Conservation (phyloP, 2,888 invertebrate genomes). For the Cryptus armator region DNA sequence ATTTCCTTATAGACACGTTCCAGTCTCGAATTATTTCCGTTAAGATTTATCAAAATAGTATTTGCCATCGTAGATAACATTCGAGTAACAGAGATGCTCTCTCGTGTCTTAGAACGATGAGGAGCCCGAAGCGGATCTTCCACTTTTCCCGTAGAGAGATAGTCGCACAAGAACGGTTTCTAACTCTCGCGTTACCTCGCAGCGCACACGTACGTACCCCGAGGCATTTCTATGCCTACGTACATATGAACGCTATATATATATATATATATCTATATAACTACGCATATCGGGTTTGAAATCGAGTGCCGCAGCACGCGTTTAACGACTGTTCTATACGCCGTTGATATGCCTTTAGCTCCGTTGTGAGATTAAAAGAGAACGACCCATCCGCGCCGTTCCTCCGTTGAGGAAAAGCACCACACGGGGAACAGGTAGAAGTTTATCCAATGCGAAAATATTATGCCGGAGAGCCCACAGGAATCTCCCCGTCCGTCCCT, state of each 20-base stretch:
- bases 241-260: not conserved
- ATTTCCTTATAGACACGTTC: not conserved
- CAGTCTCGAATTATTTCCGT: slow-evolving; percentile 39
- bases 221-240: not conserved
- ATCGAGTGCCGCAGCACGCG: slow-evolving; percentile 28
- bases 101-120: not conserved
- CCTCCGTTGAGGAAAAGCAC: slow-evolving; percentile 1
- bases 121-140: slow-evolving; percentile 34
- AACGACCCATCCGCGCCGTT: not conserved
- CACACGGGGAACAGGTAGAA: not conserved
- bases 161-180: slow-evolving; percentile 22
- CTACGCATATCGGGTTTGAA: slow-evolving; percentile 31
- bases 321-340: not conserved
- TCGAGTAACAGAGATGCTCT: slow-evolving; percentile 12
- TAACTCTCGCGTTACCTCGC: slow-evolving; percentile 32
- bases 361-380: not conserved
- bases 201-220: slow-evolving; percentile 28
- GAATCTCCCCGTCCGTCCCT: slow-evolving; percentile 29
- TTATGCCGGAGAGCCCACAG: slow-evolving; percentile 14
- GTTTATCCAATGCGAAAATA: slow-evolving; percentile 42
- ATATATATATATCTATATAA: not conserved
- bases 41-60: slow-evolving; percentile 36
- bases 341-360: not conserved
- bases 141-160: slow-evolving; percentile 42
- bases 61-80: slow-evolving; percentile 29